Conservation (phyloP, 2,113 vertebrate species). For the Helogale parvula region DNA sequence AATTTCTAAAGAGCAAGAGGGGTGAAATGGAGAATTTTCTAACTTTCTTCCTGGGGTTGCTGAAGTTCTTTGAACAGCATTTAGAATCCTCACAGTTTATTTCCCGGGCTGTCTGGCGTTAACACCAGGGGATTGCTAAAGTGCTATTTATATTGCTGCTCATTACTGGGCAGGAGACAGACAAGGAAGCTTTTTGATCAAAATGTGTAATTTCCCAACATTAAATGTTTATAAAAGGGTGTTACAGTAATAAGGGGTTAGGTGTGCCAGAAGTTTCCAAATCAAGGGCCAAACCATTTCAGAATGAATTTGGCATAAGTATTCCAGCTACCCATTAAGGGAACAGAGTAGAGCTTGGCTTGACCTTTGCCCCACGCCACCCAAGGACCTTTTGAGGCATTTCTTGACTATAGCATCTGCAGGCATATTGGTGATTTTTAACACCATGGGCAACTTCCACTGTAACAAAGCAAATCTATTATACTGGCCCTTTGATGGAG, state of each 20-base stretch:
- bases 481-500: slow-evolving; percentile 50
- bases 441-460: slow-evolving; percentile 17
- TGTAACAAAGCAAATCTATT: slow-evolving; percentile 52
- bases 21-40: not conserved
- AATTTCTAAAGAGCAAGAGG: slow-evolving; percentile 29
- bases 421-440: slow-evolving; percentile 41
- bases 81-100: not conserved
- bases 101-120: not conserved
- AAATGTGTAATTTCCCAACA: slow-evolving; percentile 63
- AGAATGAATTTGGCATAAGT: slow-evolving; percentile 23
- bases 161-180: not conserved
- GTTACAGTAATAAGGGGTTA: slow-evolving; percentile 46
- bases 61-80: not conserved
- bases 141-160: slow-evolving; percentile 34
- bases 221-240: slow-evolving; percentile 53
- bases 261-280: slow-evolving; percentile 56
- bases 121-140: not conserved
- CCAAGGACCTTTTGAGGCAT: not conserved
- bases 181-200: slow-evolving; percentile 46
- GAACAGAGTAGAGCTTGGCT: not conserved
- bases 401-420: slow-evolving; percentile 42
- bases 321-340: slow-evolving; percentile 34
- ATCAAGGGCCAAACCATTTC: slow-evolving; percentile 49
- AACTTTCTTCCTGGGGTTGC: not conserved
- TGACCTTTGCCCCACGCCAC: slow-evolving; percentile 25